phyloP scores from a whole-genome alignment of 2,888 invertebrate genomes.

The Odontothrips loti region DNA sequence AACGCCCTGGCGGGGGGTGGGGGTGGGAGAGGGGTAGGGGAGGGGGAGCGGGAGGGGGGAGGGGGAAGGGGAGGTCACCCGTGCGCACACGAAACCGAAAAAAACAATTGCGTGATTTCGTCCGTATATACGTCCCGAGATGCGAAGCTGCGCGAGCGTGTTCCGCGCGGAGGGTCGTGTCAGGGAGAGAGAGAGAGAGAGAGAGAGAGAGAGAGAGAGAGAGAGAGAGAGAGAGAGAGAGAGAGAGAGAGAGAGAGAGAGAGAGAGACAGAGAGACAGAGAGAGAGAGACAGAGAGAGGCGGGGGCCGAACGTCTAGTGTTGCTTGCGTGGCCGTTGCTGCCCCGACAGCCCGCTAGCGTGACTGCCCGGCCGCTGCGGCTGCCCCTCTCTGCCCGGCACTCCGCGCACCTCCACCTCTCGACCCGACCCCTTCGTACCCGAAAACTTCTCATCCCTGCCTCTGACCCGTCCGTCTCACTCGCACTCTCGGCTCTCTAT shows the following conservation, averaged over 20 bases:
- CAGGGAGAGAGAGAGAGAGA: no score
- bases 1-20: background rate
- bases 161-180: no score
- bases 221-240: no score
- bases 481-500: no score
- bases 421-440: background rate
- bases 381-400: background rate
- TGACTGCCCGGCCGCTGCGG: background rate
- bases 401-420: background rate
- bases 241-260: no score
- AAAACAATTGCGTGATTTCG: conserved; percentile 19
- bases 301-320: background rate
- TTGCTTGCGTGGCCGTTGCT: background rate
- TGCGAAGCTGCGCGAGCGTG: background rate
- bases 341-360: background rate
- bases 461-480: background rate
- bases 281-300: background rate
- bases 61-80: background rate
- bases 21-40: background rate
- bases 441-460: conserved; percentile 20
- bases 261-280: background rate
- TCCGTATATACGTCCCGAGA: background rate
- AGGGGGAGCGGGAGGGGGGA: background rate
- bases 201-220: no score
- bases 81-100: conserved; percentile 1